phyloP scores from a whole-genome alignment of 23 tunicate species.

The Oikopleura albicans region DNA sequence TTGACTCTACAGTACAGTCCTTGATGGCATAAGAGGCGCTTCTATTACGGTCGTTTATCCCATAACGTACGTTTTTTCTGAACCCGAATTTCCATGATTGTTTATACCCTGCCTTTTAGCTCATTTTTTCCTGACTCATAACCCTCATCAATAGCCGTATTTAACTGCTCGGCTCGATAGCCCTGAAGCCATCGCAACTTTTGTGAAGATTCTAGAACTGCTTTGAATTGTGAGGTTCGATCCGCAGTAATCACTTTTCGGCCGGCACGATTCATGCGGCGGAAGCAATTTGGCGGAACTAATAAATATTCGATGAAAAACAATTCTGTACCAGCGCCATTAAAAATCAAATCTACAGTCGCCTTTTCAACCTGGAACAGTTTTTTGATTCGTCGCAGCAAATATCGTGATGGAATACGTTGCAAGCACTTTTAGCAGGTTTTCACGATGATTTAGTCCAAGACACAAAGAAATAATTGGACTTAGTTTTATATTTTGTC shows the following conservation, averaged over 20 bases:
- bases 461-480: too few species aligned
- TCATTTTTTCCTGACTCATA: not conserved
- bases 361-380: not conserved
- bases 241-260: not conserved
- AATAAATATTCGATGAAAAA: not conserved
- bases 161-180: not conserved
- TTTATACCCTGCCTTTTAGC: too few species aligned
- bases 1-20: too few species aligned
- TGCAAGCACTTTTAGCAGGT: not conserved
- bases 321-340: not conserved
- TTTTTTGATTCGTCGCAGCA: not conserved
- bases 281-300: constrained; percentile 11
- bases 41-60: too few species aligned
- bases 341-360: not conserved
- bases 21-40: too few species aligned
- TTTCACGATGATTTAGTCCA: too few species aligned
- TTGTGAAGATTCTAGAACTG: not conserved
- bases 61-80: too few species aligned
- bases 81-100: too few species aligned
- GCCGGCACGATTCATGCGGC: not conserved
- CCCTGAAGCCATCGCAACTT: not conserved
- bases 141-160: not conserved
- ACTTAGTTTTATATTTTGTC: too few species aligned
- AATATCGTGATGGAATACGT: not conserved
- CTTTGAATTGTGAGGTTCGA: not conserved